These are phyloP conservation scores for Zophobas morio DNA, from an alignment of 1,140 invertebrate genomes.

Conservation along the genomic window DNA sequence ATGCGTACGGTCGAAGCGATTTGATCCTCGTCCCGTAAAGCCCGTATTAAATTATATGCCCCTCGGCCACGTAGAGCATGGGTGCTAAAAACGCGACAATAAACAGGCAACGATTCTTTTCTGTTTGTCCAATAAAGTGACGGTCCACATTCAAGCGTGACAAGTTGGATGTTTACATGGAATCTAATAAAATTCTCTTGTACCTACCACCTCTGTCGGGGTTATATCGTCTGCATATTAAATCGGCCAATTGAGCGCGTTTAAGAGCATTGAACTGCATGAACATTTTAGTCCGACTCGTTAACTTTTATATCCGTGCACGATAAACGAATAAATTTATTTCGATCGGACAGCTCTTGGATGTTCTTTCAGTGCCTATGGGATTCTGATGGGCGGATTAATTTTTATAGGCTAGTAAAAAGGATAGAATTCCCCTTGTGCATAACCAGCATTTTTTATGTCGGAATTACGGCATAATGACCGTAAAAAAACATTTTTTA, in stretches of 20 bases:
- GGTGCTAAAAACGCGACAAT: conserved; percentile 17
- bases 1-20: conserved; percentile 1
- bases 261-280: conserved; percentile 48
- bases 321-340: conserved; percentile 47
- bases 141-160: conserved; percentile 1
- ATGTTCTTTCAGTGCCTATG: neutral
- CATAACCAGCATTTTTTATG: conserved; percentile 15
- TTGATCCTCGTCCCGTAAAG: conserved; percentile 4
- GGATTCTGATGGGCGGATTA: conserved; percentile 13
- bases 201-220: neutral
- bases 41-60: conserved; percentile 28
- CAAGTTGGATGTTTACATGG: conserved; percentile 14
- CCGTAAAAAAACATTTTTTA: conserved; percentile 25
- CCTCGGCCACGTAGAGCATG: conserved; percentile 8
- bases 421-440: conserved; percentile 12
- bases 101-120: conserved; percentile 16
- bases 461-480: conserved; percentile 1
- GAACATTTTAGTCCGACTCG: conserved; percentile 48
- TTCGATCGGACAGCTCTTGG: conserved; percentile 29
- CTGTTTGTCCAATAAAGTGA: conserved; percentile 9
- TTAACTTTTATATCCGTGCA: conserved; percentile 47
- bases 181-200: conserved; percentile 20
- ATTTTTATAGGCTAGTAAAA: conserved; percentile 34
- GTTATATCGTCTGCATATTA: conserved; percentile 43
- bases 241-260: conserved; percentile 48